Evolutionary conservation across 2,113 vertebrate genomes (phyloP), one percentile per base, ranked within the genome.

Genomic region (Embiotoca jacksoni): DNA sequence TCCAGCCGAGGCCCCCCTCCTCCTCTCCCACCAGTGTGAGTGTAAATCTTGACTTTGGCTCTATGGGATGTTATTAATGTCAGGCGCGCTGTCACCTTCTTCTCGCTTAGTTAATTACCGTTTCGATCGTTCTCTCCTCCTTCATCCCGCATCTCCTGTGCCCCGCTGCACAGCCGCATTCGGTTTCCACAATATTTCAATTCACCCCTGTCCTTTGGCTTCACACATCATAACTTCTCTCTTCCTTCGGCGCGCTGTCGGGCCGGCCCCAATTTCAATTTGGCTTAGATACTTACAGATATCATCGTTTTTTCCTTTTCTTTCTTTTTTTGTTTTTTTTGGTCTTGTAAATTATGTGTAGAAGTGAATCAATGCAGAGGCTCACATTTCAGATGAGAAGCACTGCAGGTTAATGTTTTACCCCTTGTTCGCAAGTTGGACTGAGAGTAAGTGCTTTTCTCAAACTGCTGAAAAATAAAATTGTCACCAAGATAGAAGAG

Each of bases 31-130:
- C 89, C 54, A 69, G 79, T 49, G 64, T 49, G 67, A 80, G 90
- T 88, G 92, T 94, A 92, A 92, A 94, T 92, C 90, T 93, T 87
- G 86, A 91, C 85, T 88, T 84, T 82, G 81, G 84, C 88, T 86
- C 90, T 83, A 68, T 75, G 79, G 77, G 90, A 90, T 89, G 89
- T 91, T 93, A 92, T 93, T 92, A 91, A 92, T 92, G 90, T 92
- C 82, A 74, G 83, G 50, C 67, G 31, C 33, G 60, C 87, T 78
- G 86, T 89, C 90, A 83, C 88, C 75, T 80, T 85, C 84, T 82
- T 84, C 77, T 78, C 13, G 70, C 75, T 80, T 83, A 80, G 87
- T 91, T 93, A 94, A 94, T 93, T 94, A 86, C 82, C 3, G 62
- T 73, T 91, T 94, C 81, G 72, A 90, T 92, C 68, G 59, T n/a